These are phyloP conservation scores for Pyrocoelia pectoralis DNA, from an alignment of 2,888 invertebrate species.

Conservation along the genomic window DNA sequence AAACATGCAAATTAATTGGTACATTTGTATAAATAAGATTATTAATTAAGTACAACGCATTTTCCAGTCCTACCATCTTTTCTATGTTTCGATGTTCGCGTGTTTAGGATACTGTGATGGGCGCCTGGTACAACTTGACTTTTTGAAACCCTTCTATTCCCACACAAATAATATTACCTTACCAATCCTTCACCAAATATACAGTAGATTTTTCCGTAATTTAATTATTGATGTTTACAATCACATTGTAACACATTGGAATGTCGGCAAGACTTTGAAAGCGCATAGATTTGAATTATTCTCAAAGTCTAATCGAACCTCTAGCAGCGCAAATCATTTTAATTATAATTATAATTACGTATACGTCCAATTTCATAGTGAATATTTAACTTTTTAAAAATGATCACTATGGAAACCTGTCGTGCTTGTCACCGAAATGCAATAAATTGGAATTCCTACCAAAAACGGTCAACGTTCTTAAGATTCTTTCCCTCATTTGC, in stretches of 20 bases:
- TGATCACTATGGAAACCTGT: no score
- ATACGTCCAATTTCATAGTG: no score
- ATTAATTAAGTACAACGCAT: neutral
- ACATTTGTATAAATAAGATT: neutral
- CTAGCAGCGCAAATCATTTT: no score
- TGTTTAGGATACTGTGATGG: conserved; percentile 36
- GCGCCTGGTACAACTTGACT: conserved; percentile 41
- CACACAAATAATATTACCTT: conserved; percentile 26
- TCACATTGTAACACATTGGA: no score
- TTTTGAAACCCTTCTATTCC: conserved; percentile 18
- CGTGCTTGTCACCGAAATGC: conserved; percentile 19
- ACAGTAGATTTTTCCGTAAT: conserved; percentile 7
- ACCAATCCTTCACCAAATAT: conserved; percentile 12
- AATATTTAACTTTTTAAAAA: no score
- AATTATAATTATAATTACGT: no score
- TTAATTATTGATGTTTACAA: neutral
- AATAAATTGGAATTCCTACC: conserved; percentile 9
- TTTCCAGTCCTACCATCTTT: neutral
- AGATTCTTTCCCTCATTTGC: no score
- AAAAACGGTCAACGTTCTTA: conserved; percentile 16
- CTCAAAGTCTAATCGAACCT: no score
- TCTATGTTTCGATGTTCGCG: conserved; percentile 38
- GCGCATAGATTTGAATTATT: no score
- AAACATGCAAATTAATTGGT: no score
- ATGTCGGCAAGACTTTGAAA: no score